Evolutionary conservation across 2,888 invertebrate species (phyloP).

Genomic region (Temnothorax ravouxi): DNA sequence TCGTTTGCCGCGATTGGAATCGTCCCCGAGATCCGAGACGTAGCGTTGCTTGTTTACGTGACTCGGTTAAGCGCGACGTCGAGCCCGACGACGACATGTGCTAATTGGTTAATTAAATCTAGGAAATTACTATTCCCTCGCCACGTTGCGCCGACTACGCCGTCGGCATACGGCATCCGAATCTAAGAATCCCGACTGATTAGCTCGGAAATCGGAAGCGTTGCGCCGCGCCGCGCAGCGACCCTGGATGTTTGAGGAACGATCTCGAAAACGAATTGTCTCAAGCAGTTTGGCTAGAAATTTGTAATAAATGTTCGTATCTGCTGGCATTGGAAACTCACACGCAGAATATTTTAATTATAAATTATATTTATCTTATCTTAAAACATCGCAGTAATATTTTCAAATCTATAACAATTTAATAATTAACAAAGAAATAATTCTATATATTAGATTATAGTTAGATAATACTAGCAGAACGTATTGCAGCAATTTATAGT

Average conservation of each 20-base stretch:
- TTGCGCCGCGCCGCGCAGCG: slow-evolving; percentile 1
- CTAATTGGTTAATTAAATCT: slow-evolving; percentile 82
- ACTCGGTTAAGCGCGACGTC: slow-evolving; percentile 76
- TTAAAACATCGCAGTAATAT: not conserved
- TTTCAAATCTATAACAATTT: not conserved
- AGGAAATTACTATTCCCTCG: slow-evolving; percentile 80
- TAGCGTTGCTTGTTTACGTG: slow-evolving; percentile 78
- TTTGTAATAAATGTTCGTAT: not conserved
- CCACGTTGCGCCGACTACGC: slow-evolving; percentile 69
- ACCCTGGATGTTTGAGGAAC: slow-evolving; percentile 17
- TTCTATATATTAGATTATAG: not conserved
- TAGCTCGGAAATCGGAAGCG: slow-evolving; percentile 66
- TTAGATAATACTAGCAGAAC: not conserved
- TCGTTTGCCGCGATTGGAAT: slow-evolving; percentile 60
- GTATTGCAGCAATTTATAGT: not conserved
- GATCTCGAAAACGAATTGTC: slow-evolving; percentile 11
- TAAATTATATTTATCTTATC: not conserved
- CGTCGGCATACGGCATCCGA: slow-evolving; percentile 73
- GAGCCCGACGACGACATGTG: slow-evolving; percentile 73
- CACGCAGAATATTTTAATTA: not conserved
- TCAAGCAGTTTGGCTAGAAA: not conserved
- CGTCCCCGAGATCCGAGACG: slow-evolving; percentile 72
- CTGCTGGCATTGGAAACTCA: not conserved
- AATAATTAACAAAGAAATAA: not conserved
- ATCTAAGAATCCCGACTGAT: slow-evolving; percentile 76